Evolutionary conservation across 2,113 vertebrate genomes (phyloP).

Genomic region (Cyanistes caeruleus): DNA sequence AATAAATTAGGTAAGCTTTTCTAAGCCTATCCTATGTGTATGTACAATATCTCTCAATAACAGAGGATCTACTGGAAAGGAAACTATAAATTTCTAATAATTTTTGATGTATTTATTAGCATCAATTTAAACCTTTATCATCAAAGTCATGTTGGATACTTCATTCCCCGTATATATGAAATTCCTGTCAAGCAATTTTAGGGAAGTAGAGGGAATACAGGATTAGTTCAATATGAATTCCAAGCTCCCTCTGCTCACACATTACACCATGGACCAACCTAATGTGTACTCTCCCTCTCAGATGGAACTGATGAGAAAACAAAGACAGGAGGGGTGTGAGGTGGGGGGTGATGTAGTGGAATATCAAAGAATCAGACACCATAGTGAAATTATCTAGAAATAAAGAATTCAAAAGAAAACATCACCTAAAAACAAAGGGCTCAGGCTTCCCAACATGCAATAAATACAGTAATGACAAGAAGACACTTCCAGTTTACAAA

Average conservation of each 20-base stretch:
- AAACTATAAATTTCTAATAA: not conserved
- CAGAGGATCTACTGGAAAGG: not conserved
- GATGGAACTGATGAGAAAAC: not conserved
- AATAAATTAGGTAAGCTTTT: not conserved
- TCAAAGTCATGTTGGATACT: not conserved
- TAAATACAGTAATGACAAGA: not conserved
- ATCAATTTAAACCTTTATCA: not conserved
- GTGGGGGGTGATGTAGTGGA: not conserved
- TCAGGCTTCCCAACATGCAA: not conserved
- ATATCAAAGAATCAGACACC: not conserved
- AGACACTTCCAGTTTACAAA: not conserved
- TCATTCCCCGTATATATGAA: not conserved
- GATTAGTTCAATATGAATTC: not conserved
- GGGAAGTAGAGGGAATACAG: not conserved
- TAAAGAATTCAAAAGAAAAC: not conserved
- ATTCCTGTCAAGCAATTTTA: not conserved
- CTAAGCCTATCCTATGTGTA: not conserved
- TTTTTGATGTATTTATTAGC: not conserved
- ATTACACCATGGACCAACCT: not conserved
- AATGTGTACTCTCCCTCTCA: not conserved
- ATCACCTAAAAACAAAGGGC: not conserved
- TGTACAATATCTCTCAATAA: not conserved
- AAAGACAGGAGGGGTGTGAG: rapidly evolving
- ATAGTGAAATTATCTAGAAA: not conserved
- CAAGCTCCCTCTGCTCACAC: not conserved